A percentile compares a stretch with the other conserved stretches of the same genome.
These are phyloP conservation scores for Andrena flavipes DNA, from an alignment of 2,888 invertebrate species.

Conservation along the genomic window DNA sequence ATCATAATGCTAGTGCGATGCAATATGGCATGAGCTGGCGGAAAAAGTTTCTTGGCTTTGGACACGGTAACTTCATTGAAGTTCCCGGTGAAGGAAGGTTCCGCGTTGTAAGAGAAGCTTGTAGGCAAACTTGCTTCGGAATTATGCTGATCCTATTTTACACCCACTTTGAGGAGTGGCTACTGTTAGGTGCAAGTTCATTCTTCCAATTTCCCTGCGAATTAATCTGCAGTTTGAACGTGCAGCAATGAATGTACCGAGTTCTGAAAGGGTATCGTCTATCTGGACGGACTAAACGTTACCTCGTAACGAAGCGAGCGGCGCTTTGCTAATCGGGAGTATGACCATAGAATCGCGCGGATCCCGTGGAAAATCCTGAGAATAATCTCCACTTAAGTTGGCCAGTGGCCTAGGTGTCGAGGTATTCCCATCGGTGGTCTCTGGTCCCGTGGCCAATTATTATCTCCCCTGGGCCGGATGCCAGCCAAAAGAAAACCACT, in stretches of 20 bases:
- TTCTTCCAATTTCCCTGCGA: too few relatives aligned
- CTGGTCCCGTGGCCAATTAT: slow-evolving; percentile 75
- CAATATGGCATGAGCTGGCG: slow-evolving; percentile 23
- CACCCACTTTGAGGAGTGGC: neutral
- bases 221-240: neutral
- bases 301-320: neutral
- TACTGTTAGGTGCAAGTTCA: too few relatives aligned
- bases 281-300: neutral
- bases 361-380: slow-evolving; percentile 39
- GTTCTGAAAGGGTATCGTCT: neutral
- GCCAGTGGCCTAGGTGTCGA: slow-evolving; percentile 55
- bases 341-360: neutral
- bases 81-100: neutral
- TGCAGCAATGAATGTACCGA: neutral
- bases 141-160: neutral
- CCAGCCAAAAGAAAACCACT: slow-evolving; percentile 78
- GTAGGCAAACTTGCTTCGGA: neutral
- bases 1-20: slow-evolving; percentile 15
- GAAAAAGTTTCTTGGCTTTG: neutral
- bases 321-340: neutral
- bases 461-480: slow-evolving; percentile 75
- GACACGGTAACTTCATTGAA: slow-evolving; percentile 3
- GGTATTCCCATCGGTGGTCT: slow-evolving; percentile 60
- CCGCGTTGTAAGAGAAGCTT: neutral
- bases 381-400: slow-evolving; percentile 49